phyloP scores from a whole-genome alignment of 2,797 vertebrate species.

The Sebastes elongatus region DNA sequence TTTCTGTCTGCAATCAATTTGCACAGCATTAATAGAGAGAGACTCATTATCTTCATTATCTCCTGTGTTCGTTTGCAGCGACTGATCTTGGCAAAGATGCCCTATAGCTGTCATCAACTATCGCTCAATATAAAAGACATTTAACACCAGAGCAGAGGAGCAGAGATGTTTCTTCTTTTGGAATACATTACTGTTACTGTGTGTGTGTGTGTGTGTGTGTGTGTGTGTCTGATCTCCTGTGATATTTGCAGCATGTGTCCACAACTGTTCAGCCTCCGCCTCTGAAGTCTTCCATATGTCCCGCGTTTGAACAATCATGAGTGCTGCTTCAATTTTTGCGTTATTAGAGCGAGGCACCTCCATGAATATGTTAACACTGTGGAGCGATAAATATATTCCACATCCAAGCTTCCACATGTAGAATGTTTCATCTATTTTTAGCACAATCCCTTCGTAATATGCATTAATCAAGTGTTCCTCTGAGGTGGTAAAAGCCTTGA shows the following conservation, averaged over 20 bases:
- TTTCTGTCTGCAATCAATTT: constrained; percentile 73
- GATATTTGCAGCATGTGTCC: constrained; percentile 50
- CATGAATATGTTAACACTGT: constrained; percentile 58
- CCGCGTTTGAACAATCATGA: constrained; percentile 44
- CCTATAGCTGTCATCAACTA: constrained; percentile 37
- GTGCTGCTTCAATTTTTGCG: constrained; percentile 51
- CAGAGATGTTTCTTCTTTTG: constrained; percentile 12
- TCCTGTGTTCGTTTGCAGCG: constrained; percentile 24
- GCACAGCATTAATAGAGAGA: constrained; percentile 44
- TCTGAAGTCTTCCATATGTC: constrained; percentile 62
- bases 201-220: not conserved
- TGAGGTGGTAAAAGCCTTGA: not conserved
- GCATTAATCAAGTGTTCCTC: not conserved
- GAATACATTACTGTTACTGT: constrained; percentile 18
- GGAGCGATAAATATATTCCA: constrained; percentile 43
- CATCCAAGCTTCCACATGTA: constrained; percentile 27
- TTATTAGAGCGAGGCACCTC: constrained; percentile 56
- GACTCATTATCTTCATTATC: constrained; percentile 56
- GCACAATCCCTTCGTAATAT: not conserved
- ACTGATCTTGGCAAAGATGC: constrained; percentile 44
- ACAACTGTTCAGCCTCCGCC: constrained; percentile 34
- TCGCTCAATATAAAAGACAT: constrained; percentile 18
- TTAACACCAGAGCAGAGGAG: constrained; percentile 11
- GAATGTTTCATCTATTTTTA: constrained; percentile 22
- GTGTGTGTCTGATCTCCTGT: not conserved